phyloP scores from a whole-genome alignment of 2,888 invertebrate genomes.

The Sesamia inferens region DNA sequence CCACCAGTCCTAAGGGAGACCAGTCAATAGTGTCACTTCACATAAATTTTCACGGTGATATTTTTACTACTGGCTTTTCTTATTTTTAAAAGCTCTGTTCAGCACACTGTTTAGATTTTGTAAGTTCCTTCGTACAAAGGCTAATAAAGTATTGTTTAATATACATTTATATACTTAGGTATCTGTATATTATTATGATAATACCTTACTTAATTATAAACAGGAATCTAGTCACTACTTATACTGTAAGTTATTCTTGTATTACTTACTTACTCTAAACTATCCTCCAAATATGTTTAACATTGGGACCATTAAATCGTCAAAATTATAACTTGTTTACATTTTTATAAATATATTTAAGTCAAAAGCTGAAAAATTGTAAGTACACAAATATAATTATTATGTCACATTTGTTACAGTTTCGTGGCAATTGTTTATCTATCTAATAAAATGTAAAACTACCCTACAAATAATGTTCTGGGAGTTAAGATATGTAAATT shows the following conservation, averaged over 20 bases:
- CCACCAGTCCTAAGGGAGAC: too few species aligned
- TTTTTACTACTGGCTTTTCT: conserved; percentile 14
- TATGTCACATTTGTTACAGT: conserved; percentile 44
- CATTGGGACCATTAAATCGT: conserved; percentile 68
- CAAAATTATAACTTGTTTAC: conserved; percentile 58
- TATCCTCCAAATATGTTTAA: conserved; percentile 59
- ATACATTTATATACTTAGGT: conserved; percentile 26
- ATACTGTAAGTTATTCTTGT: conserved; percentile 46
- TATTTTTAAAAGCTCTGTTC: conserved; percentile 18
- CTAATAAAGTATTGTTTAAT: conserved; percentile 38
- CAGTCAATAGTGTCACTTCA: too few species aligned
- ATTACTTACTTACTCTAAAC: conserved; percentile 35
- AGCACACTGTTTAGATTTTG: conserved; percentile 27
- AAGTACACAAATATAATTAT: conserved; percentile 19
- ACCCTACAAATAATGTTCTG: conserved; percentile 25
- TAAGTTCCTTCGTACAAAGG: conserved; percentile 44
- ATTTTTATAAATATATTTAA: conserved; percentile 45
- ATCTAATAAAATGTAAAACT: conserved; percentile 19
- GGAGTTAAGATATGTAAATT: conserved; percentile 21
- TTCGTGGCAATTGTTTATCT: conserved; percentile 43
- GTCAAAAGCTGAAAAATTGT: conserved; percentile 38
- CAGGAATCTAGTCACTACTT: conserved; percentile 66
- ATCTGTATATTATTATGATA: conserved; percentile 11
- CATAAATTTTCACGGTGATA: too few species aligned
- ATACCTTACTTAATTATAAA: conserved; percentile 22